Evolutionary conservation across 2,888 invertebrate species (phyloP).

Genomic region (Atethmia centrago): DNA sequence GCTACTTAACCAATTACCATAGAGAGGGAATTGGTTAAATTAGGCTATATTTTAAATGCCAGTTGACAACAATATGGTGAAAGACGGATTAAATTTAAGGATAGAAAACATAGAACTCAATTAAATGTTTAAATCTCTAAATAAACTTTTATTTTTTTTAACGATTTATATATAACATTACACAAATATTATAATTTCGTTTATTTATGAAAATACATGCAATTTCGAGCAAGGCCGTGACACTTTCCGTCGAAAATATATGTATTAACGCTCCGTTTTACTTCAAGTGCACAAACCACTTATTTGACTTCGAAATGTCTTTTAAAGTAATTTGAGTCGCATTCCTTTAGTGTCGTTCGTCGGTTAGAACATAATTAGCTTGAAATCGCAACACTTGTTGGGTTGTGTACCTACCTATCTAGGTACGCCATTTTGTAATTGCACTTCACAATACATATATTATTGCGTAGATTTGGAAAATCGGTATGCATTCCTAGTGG

Average conservation of each 20-base stretch:
- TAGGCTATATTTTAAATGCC: background rate
- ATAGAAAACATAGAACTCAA: background rate
- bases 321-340: slow-evolving; percentile 49
- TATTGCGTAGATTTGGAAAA: slow-evolving; percentile 37
- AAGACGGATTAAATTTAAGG: slow-evolving; percentile 10
- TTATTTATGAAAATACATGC: slow-evolving; percentile 23
- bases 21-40: slow-evolving; percentile 20
- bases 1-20: slow-evolving; percentile 19
- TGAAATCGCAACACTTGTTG: slow-evolving; percentile 49
- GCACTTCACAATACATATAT: slow-evolving; percentile 49
- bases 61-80: slow-evolving; percentile 10
- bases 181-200: background rate
- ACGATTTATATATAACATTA: background rate
- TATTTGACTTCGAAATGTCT: slow-evolving; percentile 44
- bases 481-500: background rate
- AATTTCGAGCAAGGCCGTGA: slow-evolving; percentile 26
- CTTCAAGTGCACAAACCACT: slow-evolving; percentile 14
- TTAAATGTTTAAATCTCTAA: background rate
- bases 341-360: slow-evolving; percentile 47
- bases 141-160: background rate
- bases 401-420: too few relatives aligned
- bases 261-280: slow-evolving; percentile 27
- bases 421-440: slow-evolving; percentile 52
- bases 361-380: slow-evolving; percentile 50
- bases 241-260: slow-evolving; percentile 26